phyloP scores from a whole-genome alignment of 2,113 vertebrate species.

The Brachyhypopomus gauderio region DNA sequence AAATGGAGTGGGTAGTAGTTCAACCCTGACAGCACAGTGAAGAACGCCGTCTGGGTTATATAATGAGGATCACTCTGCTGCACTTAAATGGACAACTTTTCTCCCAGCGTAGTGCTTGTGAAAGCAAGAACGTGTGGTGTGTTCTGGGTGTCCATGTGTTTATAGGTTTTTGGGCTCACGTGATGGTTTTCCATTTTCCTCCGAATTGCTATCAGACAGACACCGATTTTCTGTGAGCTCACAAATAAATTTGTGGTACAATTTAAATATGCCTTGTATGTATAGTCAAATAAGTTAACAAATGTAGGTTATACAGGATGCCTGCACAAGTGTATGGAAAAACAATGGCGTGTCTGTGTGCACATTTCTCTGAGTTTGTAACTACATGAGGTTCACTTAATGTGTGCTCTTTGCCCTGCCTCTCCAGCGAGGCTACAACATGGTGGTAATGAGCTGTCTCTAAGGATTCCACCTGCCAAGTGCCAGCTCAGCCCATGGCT shows the following conservation, averaged over 20 bases:
- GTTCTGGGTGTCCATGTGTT: neutral
- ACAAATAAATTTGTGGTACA: neutral
- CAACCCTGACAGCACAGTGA: constrained; percentile 34
- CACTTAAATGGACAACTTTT: neutral
- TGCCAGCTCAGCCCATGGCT: constrained; percentile 41
- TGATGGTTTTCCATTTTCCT: neutral
- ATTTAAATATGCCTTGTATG: neutral
- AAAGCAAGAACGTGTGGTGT: neutral
- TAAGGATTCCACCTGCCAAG: constrained; percentile 42
- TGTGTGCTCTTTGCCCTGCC: constrained; percentile 33
- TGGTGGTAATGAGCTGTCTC: constrained; percentile 46
- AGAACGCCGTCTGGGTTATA: constrained; percentile 41
- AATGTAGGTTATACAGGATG: neutral
- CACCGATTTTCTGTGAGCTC: neutral
- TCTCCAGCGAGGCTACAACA: constrained; percentile 14
- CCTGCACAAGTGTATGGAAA: neutral
- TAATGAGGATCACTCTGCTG: constrained; percentile 33
- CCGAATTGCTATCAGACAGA: neutral
- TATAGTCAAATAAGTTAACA: neutral
- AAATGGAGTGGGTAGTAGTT: constrained; percentile 1
- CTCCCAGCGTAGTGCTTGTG: neutral
- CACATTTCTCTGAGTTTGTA: constrained; percentile 33
- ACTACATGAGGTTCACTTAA: neutral
- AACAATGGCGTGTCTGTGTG: constrained; percentile 33
- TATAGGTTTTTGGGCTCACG: constrained; percentile 9